These are phyloP conservation scores for Drosophila lini DNA, from an alignment of 1,140 invertebrate genomes.

Conservation along the genomic window DNA sequence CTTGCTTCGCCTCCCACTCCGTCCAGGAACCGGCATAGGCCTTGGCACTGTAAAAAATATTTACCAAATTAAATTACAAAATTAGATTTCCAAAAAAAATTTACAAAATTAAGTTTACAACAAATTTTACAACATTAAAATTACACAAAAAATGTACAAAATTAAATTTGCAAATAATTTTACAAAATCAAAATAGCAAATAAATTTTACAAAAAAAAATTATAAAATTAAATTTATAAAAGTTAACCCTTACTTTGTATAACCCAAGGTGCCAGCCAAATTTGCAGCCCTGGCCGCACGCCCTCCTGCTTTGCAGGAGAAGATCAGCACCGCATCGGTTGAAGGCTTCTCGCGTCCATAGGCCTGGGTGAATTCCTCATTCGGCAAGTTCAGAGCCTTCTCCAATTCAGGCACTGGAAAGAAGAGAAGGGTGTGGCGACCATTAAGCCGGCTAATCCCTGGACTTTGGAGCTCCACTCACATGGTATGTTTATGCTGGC, in stretches of 20 bases:
- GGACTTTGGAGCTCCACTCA: constrained; percentile 83
- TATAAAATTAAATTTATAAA: constrained; percentile 38
- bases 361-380: constrained; percentile 85
- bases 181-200: not conserved
- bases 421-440: not conserved
- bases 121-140: no score
- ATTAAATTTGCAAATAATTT: no score
- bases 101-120: not conserved
- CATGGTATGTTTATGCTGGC: constrained; percentile 90
- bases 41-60: constrained; percentile 89
- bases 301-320: constrained; percentile 86
- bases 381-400: constrained; percentile 84
- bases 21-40: constrained; percentile 95
- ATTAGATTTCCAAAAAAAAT: no score
- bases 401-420: constrained; percentile 85
- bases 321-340: constrained; percentile 85
- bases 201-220: constrained; percentile 22
- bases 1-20: constrained; percentile 86
- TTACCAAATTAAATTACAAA: constrained; percentile 13
- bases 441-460: constrained; percentile 18
- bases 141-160: no score
- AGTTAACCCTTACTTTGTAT: constrained; percentile 83
- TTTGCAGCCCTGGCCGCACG: constrained; percentile 85
- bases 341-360: constrained; percentile 85
- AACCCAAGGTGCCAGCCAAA: constrained; percentile 85